Base-by-base conservation (phyloP, 2,113 vertebrate genomes). In the Plectropomus leopardus region DNA sequence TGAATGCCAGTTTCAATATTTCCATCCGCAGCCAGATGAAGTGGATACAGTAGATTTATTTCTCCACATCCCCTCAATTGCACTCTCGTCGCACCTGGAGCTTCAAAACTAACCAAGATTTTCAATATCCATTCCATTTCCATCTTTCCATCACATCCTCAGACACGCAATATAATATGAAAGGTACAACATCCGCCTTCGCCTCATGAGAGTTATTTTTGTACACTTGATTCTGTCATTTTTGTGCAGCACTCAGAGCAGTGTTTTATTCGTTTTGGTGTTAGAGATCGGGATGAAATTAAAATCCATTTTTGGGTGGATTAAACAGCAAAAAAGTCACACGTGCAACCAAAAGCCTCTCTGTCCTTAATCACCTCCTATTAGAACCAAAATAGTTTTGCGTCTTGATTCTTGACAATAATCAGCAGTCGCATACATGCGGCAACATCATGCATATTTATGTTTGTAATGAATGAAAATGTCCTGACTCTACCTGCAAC, bases 291-390 rank as follows among this genome's bases (percentile, higher is more conserved):
- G n/a, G 10, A 61, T 15, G 34, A 45, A 72, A 53, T 42, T n/a
- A 17, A 23, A 71, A 34, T 83, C 51, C 51, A 59, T 87, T 87
- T 84, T 70, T 61, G 54, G 83, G 36, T n/a, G 59, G 71, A 85
- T 86, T 79, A 81, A 55, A 60, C 24, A 50, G 71, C 63, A 80
- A 45, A 36, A n/a, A n/a, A 72, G 42, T 66, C 76, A 65, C 23
- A 64, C 50, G 47, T n/a, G 55, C 30, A 65, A 21, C n/a, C 36
- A 26, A 76, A 80, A 64, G 57, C 64, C 42, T 74, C 36, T 11
- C 11, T 28, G 53, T 66, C 71, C 75, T 63, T 53, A 83, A 79
- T 74, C 19, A 8, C 50, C 47, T 78, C 48, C 42, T 23, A 57
- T 36, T 51, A 4, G 15, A 71, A 67, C 24, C 6, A 42, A 57